Conservation (phyloP, 2,113 vertebrate species). For the Platanista minor region DNA sequence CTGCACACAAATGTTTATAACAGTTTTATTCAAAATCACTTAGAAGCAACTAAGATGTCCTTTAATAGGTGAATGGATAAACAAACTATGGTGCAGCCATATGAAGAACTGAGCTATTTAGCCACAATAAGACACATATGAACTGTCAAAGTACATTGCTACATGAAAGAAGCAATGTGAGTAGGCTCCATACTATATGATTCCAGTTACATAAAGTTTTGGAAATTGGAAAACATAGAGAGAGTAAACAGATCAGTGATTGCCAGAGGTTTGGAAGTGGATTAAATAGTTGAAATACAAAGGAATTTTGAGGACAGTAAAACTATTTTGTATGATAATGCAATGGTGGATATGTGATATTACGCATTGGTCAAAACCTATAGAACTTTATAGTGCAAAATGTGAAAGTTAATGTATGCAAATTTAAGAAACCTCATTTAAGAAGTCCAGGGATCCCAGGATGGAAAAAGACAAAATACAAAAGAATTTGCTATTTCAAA, state of each 20-base stretch:
- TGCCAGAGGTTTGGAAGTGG: neutral
- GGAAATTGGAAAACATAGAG: neutral
- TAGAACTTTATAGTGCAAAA: neutral
- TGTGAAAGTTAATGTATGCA: neutral
- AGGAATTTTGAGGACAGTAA: neutral
- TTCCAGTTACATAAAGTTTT: neutral
- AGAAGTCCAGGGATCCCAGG: neutral
- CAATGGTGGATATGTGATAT: neutral
- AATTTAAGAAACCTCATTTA: neutral
- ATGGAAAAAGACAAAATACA: neutral
- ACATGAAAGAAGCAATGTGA: neutral
- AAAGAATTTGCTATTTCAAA: neutral
- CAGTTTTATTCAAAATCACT: neutral
- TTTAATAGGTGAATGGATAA: neutral
- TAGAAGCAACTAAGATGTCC: neutral
- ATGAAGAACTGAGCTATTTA: neutral
- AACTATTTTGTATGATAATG: neutral
- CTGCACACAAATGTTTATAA: neutral
- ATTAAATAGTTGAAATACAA: neutral
- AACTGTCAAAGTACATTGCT: neutral
- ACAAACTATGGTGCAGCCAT: neutral
- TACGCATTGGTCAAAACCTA: neutral
- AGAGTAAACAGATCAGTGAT: neutral
- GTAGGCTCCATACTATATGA: neutral
- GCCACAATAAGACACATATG: neutral